Percentiles rank a stretch among this genome's conserved stretches.
phyloP scores from a whole-genome alignment of 1,140 invertebrate species.

The Vanessa tameamea region DNA sequence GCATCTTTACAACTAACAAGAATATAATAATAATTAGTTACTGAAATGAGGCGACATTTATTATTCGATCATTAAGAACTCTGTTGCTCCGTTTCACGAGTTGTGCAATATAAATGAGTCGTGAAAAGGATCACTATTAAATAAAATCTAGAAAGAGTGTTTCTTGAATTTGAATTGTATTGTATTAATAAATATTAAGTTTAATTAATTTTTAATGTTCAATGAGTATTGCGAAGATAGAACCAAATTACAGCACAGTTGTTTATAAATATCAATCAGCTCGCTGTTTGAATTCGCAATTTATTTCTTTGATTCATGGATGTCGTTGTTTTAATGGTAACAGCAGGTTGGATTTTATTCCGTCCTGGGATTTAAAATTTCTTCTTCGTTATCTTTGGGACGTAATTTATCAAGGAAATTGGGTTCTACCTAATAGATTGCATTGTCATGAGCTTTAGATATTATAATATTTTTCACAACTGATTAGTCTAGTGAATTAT shows the following conservation, averaged over 20 bases:
- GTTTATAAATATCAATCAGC: conserved; percentile 40
- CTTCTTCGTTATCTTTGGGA: conserved; percentile 48
- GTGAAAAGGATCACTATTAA: no score
- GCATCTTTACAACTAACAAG: no score
- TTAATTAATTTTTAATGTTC: not conserved
- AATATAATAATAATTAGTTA: no score
- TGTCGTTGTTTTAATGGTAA: conserved; percentile 60
- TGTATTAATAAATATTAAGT: not conserved
- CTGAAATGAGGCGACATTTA: no score
- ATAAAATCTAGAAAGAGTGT: not conserved
- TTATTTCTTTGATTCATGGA: conserved; percentile 61
- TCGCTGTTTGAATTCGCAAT: conserved; percentile 44
- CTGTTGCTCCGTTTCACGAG: no score
- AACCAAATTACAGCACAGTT: conserved; percentile 38
- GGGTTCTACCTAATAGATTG: conserved; percentile 48
- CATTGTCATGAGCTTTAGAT: conserved; percentile 34
- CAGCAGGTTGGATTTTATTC: conserved; percentile 50
- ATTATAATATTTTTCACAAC: conserved; percentile 23
- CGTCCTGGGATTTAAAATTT: conserved; percentile 50
- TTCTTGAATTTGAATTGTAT: not conserved
- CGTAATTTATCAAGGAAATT: conserved; percentile 58
- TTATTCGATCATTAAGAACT: no score
- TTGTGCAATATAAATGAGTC: no score
- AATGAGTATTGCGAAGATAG: not conserved
- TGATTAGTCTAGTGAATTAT: conserved; percentile 7